Evolutionary conservation across 2,797 vertebrate genomes (phyloP), one percentile per base, ranked within the genome.

Genomic region (Cercopithecus mitis): DNA sequence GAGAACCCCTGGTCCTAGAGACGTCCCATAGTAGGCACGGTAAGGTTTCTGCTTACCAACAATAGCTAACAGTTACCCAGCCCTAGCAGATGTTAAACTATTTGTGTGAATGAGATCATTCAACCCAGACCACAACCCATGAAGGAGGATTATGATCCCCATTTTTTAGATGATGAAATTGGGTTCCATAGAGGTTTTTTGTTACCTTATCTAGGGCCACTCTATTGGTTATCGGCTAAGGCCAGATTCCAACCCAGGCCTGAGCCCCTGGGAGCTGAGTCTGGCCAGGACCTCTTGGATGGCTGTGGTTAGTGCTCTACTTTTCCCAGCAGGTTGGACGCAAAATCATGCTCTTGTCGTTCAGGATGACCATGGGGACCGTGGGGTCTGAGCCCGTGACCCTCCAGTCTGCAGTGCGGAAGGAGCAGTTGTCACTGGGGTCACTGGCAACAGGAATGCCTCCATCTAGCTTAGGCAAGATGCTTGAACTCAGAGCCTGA

Each of bases 371-470:
- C 17, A 0, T 4, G 0, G 39, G 67, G 75, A 24, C 85, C 20
- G 0, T 9, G 0, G 30, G 52, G 33, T 47, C 77, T 15, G 39
- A 11, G 70, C 33, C 93, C 25, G 36, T 15, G 43, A 4, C 36
- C 10, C 9, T 58, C 7, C 1, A 0, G 36, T 8, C 36, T 2
- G 3, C 27, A 0, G n/a, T 1, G 0, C 1, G 58, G 50, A 4
- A 4, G 0, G 52, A 76, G 24, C 25, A 5, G 24, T 25, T 2
- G 0, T n/a, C 50, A 7, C 17, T 2, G 52, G 84, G 70, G 8
- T 6, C 1, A 1, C 58, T 0, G 8, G 72, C 61, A 0, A 0
- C 0, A 12, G 88, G 64, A 47, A 11, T 0, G 7, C 36, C 47
- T 30, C 22, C 22, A 0, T 20, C 36, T 5, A 4, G 75, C 13